Evolutionary conservation across 2,888 invertebrate species (phyloP).

Genomic region (Mallateleia sp.): DNA sequence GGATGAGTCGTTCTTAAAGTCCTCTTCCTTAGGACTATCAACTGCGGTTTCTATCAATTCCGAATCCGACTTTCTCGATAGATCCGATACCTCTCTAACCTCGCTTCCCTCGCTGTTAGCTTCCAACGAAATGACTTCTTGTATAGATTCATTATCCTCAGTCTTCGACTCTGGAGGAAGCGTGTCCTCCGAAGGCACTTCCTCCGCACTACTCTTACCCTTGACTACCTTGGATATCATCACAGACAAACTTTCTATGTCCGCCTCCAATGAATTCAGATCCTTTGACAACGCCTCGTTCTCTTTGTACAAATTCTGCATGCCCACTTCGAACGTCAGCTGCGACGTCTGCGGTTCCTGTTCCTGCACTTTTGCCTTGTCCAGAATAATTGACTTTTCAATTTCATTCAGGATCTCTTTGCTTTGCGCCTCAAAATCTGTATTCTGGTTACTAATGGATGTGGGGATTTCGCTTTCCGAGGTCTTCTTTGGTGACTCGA

Average conservation of each 20-base stretch:
- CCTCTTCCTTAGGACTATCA: conserved; percentile 53
- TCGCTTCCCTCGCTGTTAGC: conserved; percentile 49
- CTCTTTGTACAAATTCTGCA: conserved; percentile 80
- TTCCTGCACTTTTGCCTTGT: conserved; percentile 81
- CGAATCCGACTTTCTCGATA: conserved; percentile 51
- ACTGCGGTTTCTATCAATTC: conserved; percentile 70
- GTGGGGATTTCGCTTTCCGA: conserved; percentile 25
- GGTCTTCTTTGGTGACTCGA: conserved; percentile 71
- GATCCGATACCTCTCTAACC: conserved; percentile 39
- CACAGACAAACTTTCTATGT: conserved; percentile 83
- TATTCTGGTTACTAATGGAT: conserved; percentile 79
- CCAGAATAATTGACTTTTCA: conserved; percentile 87
- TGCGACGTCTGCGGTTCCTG: conserved; percentile 64
- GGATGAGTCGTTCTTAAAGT: conserved; percentile 38
- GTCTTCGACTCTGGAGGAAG: conserved; percentile 14
- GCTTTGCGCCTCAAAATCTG: conserved; percentile 86
- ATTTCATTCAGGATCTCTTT: conserved; percentile 86
- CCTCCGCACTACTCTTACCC: conserved; percentile 72
- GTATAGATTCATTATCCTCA: conserved; percentile 39
- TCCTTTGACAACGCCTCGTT: conserved; percentile 82
- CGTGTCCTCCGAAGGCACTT: conserved; percentile 46
- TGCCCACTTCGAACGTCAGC: conserved; percentile 80
- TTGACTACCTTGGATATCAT: conserved; percentile 81
- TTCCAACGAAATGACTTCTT: conserved; percentile 42
- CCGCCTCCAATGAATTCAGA: conserved; percentile 80